A percentile compares a stretch with the other conserved stretches of the same genome.
Evolutionary conservation across 2,113 vertebrate genomes (phyloP).

Genomic region (Apteryx owenii): DNA sequence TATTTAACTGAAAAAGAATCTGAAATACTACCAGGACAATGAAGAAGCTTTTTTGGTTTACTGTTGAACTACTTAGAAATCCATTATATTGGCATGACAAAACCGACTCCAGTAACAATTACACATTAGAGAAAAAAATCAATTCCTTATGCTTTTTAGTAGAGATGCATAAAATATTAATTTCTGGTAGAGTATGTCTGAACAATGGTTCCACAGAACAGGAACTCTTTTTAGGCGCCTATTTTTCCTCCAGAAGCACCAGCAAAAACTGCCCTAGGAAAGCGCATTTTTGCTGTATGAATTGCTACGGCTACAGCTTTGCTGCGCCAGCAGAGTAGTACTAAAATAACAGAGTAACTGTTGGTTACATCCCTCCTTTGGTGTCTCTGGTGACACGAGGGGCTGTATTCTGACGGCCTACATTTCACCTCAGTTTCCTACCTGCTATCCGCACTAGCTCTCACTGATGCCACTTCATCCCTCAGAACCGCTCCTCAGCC

Average conservation of each 20-base stretch:
- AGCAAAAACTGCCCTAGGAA: background rate
- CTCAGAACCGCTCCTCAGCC: background rate
- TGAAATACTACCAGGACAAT: background rate
- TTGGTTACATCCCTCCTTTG: background rate
- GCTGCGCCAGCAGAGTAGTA: background rate
- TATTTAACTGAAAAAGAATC: background rate
- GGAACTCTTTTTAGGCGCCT: background rate
- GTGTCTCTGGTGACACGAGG: background rate
- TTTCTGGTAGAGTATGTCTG: background rate
- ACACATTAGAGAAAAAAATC: background rate
- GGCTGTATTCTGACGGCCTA: background rate
- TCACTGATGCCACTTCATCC: background rate
- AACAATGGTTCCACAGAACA: background rate
- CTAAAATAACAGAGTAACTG: background rate
- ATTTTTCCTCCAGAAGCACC: background rate
- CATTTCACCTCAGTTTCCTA: background rate
- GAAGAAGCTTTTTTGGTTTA: background rate
- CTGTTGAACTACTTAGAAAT: background rate
- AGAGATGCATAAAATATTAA: background rate
- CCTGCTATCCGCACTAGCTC: rapidly evolving
- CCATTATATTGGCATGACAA: background rate
- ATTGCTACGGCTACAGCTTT: background rate
- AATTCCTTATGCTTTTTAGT: background rate
- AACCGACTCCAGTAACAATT: background rate
- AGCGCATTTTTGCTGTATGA: background rate